Evolutionary conservation across 2,113 vertebrate genomes (phyloP).

Genomic region (Pygoscelis antarcticus): DNA sequence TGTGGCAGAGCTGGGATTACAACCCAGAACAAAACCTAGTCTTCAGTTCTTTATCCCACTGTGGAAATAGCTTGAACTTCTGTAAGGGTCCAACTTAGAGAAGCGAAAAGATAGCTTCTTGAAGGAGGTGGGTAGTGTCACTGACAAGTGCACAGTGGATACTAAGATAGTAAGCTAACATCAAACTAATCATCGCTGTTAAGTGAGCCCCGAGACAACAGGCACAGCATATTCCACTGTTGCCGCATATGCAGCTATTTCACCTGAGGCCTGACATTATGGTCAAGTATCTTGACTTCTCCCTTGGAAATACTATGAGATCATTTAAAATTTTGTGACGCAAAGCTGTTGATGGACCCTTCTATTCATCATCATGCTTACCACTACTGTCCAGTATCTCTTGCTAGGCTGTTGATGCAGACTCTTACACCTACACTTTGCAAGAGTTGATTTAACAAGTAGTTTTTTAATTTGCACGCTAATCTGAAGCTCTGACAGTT

Average conservation of each 20-base stretch:
- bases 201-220: background rate
- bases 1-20: background rate
- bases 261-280: background rate
- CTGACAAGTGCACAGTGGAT: background rate
- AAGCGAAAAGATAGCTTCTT: background rate
- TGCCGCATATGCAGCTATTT: background rate
- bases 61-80: background rate
- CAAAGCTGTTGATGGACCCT: background rate
- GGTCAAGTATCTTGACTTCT: background rate
- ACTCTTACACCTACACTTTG: background rate
- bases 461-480: background rate
- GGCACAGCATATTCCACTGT: background rate
- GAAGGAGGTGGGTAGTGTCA: background rate
- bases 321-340: background rate
- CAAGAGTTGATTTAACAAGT: background rate
- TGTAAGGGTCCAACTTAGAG: background rate
- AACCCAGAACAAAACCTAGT: background rate
- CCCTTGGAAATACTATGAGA: fast-evolving
- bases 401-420: background rate
- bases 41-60: background rate
- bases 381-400: background rate
- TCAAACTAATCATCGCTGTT: too few relatives aligned
- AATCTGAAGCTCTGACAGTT: background rate
- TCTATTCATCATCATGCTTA: background rate
- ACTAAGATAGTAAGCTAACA: background rate